These are phyloP conservation scores for Patella caerulea DNA, from an alignment of 2,888 invertebrate genomes.

Conservation along the genomic window DNA sequence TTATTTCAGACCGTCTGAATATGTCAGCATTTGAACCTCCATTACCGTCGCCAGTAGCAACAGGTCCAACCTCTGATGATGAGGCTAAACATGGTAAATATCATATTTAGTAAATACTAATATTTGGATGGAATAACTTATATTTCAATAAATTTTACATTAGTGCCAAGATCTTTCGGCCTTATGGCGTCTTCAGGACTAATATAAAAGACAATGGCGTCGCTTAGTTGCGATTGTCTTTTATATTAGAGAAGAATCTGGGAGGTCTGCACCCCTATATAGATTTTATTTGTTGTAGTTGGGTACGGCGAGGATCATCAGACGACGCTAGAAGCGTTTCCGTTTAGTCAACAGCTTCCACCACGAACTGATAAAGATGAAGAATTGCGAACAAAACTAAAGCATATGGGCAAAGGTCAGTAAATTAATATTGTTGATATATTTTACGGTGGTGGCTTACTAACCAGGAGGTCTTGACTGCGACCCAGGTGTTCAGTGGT, in stretches of 20 bases:
- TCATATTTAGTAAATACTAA: too few relatives aligned
- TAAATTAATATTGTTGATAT: background rate
- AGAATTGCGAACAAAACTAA: slow-evolving; percentile 64
- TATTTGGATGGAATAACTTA: too few relatives aligned
- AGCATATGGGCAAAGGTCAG: slow-evolving; percentile 68
- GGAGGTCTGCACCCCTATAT: background rate
- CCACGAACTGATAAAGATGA: slow-evolving; percentile 52
- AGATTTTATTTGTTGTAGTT: slow-evolving; percentile 35
- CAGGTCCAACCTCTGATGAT: slow-evolving; percentile 7
- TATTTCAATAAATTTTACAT: too few relatives aligned
- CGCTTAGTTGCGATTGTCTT: too few relatives aligned
- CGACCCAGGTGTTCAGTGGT: too few relatives aligned
- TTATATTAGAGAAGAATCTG: background rate
- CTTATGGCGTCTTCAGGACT: too few relatives aligned
- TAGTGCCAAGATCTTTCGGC: too few relatives aligned
- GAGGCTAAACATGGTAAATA: background rate
- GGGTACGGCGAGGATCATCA: slow-evolving; percentile 67
- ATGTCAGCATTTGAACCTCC: slow-evolving; percentile 53
- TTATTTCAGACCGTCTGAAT: slow-evolving; percentile 56
- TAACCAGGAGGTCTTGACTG: too few relatives aligned
- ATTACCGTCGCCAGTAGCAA: slow-evolving; percentile 8
- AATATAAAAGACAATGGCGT: too few relatives aligned
- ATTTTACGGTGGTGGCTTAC: too few relatives aligned
- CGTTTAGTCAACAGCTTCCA: slow-evolving; percentile 61
- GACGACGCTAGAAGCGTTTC: slow-evolving; percentile 63